A percentile compares a stretch with the other conserved stretches of the same genome.
These are phyloP conservation scores for Phodopus roborovskii DNA, from an alignment of 2,113 vertebrate genomes.

Conservation along the genomic window DNA sequence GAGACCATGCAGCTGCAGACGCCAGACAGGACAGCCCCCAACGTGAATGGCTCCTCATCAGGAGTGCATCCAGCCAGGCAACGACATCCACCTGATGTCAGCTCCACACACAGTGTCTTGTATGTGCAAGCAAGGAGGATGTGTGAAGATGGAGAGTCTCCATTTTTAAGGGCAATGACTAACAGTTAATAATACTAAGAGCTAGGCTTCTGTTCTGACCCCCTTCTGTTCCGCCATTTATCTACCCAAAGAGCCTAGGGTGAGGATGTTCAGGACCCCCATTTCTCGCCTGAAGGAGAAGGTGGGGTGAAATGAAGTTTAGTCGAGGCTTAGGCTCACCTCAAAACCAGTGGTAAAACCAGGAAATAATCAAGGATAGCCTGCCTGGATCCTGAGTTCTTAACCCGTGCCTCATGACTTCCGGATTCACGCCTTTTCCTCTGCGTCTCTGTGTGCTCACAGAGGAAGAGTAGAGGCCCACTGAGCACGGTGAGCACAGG, in stretches of 20 bases:
- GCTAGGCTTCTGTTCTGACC: neutral
- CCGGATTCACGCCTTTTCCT: neutral
- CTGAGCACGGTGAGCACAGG: neutral
- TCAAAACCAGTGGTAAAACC: neutral
- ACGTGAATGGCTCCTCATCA: neutral
- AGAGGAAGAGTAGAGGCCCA: neutral
- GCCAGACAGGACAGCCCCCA: neutral
- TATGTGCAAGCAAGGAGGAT: neutral
- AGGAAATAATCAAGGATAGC: neutral
- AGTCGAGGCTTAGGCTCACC: neutral
- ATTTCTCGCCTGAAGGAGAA: slow-evolving; percentile 14
- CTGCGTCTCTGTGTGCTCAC: neutral
- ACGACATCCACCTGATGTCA: neutral
- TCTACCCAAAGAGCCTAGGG: neutral
- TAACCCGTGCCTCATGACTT: neutral
- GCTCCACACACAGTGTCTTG: neutral
- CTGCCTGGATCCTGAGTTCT: neutral
- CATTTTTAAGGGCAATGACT: slow-evolving; percentile 6
- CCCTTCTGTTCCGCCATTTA: neutral
- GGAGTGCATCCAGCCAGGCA: neutral
- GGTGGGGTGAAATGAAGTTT: neutral
- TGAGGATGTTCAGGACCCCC: neutral
- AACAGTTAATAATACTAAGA: neutral
- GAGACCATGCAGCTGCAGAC: neutral
- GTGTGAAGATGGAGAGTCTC: neutral